Evolutionary conservation across 1,140 invertebrate species (phyloP).

Genomic region (Subanguina moxae): DNA sequence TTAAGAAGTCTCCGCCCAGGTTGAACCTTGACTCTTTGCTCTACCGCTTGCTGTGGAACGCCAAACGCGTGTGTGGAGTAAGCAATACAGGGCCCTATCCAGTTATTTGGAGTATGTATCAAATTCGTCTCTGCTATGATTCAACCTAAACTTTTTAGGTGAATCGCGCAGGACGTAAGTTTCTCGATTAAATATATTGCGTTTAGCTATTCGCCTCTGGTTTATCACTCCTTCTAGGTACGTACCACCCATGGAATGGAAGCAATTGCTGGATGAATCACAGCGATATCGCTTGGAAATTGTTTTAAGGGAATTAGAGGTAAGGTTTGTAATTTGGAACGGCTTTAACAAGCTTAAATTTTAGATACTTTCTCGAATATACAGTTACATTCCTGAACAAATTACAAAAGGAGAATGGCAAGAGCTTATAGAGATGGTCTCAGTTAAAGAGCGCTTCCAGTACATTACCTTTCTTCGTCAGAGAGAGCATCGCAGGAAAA

Average conservation of each 20-base stretch:
- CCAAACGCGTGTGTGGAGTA: conserved; percentile 6
- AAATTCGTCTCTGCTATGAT: not conserved
- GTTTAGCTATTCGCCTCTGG: not conserved
- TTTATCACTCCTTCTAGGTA: not conserved
- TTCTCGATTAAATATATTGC: not conserved
- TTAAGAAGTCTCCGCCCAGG: no score
- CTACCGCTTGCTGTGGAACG: conserved; percentile 5
- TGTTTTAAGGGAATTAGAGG: not conserved
- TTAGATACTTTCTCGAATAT: conserved; percentile 5
- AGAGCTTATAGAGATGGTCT: not conserved
- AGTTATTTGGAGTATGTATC: not conserved
- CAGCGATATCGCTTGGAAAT: not conserved
- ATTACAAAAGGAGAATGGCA: not conserved
- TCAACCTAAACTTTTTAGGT: not conserved
- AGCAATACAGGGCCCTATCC: not conserved
- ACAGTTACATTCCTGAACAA: conserved; percentile 1
- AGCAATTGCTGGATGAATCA: not conserved
- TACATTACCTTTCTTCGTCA: not conserved
- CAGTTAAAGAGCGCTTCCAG: not conserved
- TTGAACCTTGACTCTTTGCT: not conserved
- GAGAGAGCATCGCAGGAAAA: not conserved
- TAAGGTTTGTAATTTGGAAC: not conserved
- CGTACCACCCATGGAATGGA: not conserved
- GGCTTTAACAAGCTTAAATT: not conserved
- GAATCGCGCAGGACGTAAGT: not conserved